Percentiles rank a stretch among this genome's conserved stretches.
These are phyloP conservation scores for Eueremaeus valkanovi DNA, from an alignment of 2,888 invertebrate species.

Conservation along the genomic window DNA sequence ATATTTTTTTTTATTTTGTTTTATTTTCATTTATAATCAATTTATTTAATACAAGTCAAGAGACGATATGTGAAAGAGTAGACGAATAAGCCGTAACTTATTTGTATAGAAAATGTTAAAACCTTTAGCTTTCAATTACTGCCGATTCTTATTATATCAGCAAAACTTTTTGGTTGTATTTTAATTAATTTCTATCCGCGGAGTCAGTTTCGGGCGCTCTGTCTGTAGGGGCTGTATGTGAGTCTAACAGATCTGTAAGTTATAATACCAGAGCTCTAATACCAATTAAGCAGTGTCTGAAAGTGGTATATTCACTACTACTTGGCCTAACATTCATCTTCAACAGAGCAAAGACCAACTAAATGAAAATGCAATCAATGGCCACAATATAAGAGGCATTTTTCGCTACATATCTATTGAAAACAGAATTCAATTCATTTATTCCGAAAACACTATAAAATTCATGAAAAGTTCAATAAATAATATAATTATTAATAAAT, in stretches of 20 bases:
- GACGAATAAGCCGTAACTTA: not conserved
- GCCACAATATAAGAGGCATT: too few species aligned
- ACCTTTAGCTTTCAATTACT: conserved; percentile 18
- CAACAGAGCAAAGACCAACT: too few species aligned
- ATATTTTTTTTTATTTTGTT: not conserved
- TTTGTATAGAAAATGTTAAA: not conserved
- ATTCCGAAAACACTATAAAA: too few species aligned
- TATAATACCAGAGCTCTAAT: not conserved
- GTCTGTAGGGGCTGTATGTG: too few species aligned
- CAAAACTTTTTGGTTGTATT: conserved; percentile 13
- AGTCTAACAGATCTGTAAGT: too few species aligned
- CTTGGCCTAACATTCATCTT: not conserved
- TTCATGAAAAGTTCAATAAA: too few species aligned
- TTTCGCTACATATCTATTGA: too few species aligned
- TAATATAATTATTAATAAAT: too few species aligned
- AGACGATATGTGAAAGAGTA: not conserved
- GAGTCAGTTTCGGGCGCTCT: conserved; percentile 14
- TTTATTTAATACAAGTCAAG: conserved; percentile 11
- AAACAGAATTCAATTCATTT: not conserved
- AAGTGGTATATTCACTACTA: not conserved
- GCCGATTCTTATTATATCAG: conserved; percentile 10
- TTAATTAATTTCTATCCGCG: conserved; percentile 33
- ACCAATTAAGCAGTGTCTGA: conserved; percentile 4
- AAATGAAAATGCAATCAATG: too few species aligned
- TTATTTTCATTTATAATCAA: conserved; percentile 8